Evolutionary conservation across 2,113 vertebrate species (phyloP), one percentile per base, ranked within the genome.

Genomic region (Orthonyx spaldingii): DNA sequence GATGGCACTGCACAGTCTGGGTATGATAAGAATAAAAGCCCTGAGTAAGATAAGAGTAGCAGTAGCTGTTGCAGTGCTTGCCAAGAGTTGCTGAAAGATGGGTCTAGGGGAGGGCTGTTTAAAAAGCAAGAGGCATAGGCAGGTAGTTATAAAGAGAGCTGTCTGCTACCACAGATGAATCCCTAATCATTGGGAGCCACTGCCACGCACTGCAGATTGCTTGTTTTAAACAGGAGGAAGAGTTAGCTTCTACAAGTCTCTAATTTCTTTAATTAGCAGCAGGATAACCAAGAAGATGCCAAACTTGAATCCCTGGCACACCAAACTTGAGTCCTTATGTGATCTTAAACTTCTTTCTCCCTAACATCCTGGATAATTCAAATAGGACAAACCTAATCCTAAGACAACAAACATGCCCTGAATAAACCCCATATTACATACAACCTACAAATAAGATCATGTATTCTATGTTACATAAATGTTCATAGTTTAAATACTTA

Each of bases 131-230:
- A 80, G 75, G 53, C 76, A 90, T 63, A 74, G 33, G 28, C 88
- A 90, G 75, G 88, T 85, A 68, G 53, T 69, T 89, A 87, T 72
- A 37, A 77, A 94, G 63, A 13, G 75, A 93, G 90, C 60, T 0
- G 35, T 77, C 90, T 94, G 56, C 87, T 92, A 77, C 75, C 35
- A n/a, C 71, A 77, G 60, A 78, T 44, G 87, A 96, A 90, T 95
- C 39, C 33, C 55, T 96, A 83, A 94, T 91, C 69, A 68, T 52
- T 3, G 13, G 42, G 89, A 92, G 57, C 30, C 75, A 56, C 60
- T 74, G 94, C 68, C 79, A 37, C 24, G 56, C 42, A 59, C 71
- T 55, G 71, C 1, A 1, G 56, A 88, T 27, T 61, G 68, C 78
- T 81, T 76, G 15, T 71, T 55, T 93, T 42, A 50, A 74, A 77